A percentile compares a stretch with the other conserved stretches of the same genome.
Evolutionary conservation across 64 coral and sea anemone genomes (phyloP).

Genomic region (Stichodactyla mertensii): DNA sequence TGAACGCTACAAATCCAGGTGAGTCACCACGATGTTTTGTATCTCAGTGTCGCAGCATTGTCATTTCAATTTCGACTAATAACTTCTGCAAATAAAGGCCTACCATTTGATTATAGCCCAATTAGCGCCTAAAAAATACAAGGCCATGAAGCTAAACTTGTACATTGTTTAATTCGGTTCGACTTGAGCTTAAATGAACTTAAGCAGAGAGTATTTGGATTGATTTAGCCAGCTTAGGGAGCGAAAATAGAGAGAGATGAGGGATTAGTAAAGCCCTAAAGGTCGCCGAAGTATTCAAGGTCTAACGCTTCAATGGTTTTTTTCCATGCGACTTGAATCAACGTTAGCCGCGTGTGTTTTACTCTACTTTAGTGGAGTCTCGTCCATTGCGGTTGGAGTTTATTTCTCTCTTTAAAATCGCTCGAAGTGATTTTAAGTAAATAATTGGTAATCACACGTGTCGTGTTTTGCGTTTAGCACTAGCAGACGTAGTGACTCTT

Average conservation of each 20-base stretch:
- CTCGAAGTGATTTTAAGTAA: conserved; percentile 35
- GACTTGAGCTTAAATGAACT: conserved; percentile 2
- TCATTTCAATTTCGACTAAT: conserved; percentile 97
- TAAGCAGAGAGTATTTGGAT: conserved; percentile 7
- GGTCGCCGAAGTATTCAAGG: conserved; percentile 23
- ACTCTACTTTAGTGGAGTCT: conserved; percentile 12
- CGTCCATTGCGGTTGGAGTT: conserved; percentile 24
- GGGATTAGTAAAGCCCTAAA: conserved; percentile 25
- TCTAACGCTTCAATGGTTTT: conserved; percentile 15
- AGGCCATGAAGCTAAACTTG: conserved; percentile 13
- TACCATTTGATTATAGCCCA: conserved; percentile 94
- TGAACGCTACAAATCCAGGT: conserved; percentile 81
- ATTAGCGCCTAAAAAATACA: conserved; percentile 63
- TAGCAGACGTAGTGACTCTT: conserved; percentile 39
- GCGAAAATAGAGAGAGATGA: conserved; percentile 11
- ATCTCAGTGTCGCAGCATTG: conserved; percentile 67
- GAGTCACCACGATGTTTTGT: conserved; percentile 34
- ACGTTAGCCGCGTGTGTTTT: conserved; percentile 48
- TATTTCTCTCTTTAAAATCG: conserved; percentile 19
- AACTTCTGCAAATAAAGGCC: conserved; percentile 99
- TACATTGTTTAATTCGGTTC: conserved; percentile 6
- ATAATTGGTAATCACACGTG: conserved; percentile 41
- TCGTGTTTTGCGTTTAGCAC: conserved; percentile 47
- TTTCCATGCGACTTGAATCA: conserved; percentile 37
- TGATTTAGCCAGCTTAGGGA: conserved; percentile 25